Base-by-base conservation (phyloP, 2,888 invertebrate species). In the Spilosoma lubricipeda region DNA sequence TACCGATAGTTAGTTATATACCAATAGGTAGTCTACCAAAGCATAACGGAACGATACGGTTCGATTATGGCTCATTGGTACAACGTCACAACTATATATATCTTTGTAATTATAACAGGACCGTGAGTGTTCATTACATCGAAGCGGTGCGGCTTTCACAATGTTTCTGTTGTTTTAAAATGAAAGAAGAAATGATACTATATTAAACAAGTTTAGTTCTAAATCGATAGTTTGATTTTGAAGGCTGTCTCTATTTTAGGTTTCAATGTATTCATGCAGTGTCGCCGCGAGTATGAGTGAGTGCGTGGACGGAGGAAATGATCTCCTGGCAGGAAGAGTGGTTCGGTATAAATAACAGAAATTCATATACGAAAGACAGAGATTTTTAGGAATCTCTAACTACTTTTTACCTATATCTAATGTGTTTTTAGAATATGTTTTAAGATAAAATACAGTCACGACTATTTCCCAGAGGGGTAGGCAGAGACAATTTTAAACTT, bases 41-140 rank as follows among this genome's bases (percentile, higher is more conserved):
- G 67, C 59, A 39, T 33, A 66, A 71, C 59, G 11, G 20, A 59
- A 59, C 67, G 67, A 27, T 73, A 74, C 48, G 75, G 69, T 75
- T 77, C 68, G 45, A 64, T 72, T 39, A 33, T 72, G 69, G 66
- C 67, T 65, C 56, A 77, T 73, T 75, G 33, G 68, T 64, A 71
- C 66, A 63, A 71, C 42, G 3, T 15, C 2, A 45, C 67, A 23
- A 27, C 67, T 67, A n/a, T 36, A 39, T 11, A 1, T 78, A 82
- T 82, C 74, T 67, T 71, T 42, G 48, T 68, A 76, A 69, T 77
- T 72, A 80, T 76, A 59, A 48, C 15, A 2, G 52, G 42, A 71
- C 70, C 59, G 48, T n/a, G 48, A 48, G 30, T 48, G 48, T 67
- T 70, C 30, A 69, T 45, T 42, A 63, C 67, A 23, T 1, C 74